A percentile compares a stretch with the other conserved stretches of the same genome.
These are phyloP conservation scores for Megaleporinus macrocephalus DNA, from an alignment of 2,113 vertebrate genomes.

Conservation along the genomic window DNA sequence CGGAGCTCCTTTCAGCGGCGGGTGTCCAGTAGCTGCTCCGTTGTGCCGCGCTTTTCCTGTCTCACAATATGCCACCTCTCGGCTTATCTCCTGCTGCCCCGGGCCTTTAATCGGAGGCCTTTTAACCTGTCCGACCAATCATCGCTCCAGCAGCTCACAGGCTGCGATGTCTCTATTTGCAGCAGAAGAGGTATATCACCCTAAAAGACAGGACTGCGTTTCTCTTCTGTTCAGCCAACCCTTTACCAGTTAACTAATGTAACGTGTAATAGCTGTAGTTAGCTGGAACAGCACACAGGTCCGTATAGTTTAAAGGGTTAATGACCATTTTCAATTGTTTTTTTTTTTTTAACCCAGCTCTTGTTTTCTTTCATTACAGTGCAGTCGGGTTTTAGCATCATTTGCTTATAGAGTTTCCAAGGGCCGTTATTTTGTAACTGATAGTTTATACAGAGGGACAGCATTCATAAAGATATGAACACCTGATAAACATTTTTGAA, in stretches of 20 bases:
- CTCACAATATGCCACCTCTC: constrained; percentile 63
- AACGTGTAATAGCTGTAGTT: no score
- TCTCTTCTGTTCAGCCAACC: background rate
- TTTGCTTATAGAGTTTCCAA: no score
- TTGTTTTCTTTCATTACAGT: no score
- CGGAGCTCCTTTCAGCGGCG: constrained; percentile 71
- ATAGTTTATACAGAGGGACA: no score
- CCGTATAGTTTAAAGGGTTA: no score
- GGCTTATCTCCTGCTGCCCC: constrained; percentile 45
- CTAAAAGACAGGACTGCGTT: background rate
- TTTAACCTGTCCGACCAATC: constrained; percentile 43
- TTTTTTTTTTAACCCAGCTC: no score
- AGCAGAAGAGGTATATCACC: background rate
- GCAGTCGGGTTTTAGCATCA: no score
- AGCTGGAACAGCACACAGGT: no score
- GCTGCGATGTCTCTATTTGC: constrained; percentile 25
- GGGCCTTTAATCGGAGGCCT: constrained; percentile 47
- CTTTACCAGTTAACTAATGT: background rate
- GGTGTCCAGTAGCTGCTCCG: constrained; percentile 68
- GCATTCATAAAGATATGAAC: no score
- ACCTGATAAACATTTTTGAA: no score
- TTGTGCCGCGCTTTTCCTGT: constrained; percentile 70
- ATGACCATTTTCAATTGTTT: no score
- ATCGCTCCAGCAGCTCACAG: constrained; percentile 26
- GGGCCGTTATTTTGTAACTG: no score